Evolutionary conservation across 2,888 invertebrate genomes (phyloP).

Genomic region (Andrena trimmerana): DNA sequence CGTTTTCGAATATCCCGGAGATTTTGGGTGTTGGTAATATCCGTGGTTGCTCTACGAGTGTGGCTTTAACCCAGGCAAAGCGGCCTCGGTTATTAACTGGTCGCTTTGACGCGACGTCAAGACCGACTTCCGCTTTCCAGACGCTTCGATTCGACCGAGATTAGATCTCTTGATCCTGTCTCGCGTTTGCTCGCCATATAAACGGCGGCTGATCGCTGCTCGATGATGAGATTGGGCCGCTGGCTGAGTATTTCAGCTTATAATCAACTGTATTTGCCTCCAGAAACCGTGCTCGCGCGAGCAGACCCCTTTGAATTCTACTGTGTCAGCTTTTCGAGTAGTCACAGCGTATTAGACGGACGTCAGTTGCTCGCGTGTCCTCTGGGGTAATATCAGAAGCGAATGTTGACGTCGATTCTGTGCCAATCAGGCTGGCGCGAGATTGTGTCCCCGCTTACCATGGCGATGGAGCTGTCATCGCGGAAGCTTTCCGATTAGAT

Average conservation of each 20-base stretch:
- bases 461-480: background rate
- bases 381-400: background rate
- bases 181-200: constrained; percentile 28
- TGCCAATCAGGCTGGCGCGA: constrained; percentile 1
- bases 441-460: background rate
- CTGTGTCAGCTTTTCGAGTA: background rate
- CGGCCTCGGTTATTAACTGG: constrained; percentile 51
- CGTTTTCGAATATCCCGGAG: constrained; percentile 14
- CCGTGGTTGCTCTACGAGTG: constrained; percentile 17
- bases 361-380: constrained; percentile 1
- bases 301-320: background rate
- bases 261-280: constrained; percentile 22
- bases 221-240: constrained; percentile 27
- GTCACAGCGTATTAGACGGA: background rate
- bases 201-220: constrained; percentile 41
- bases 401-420: constrained; percentile 3
- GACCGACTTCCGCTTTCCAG: constrained; percentile 30
- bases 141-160: constrained; percentile 57
- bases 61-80: constrained; percentile 27
- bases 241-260: background rate
- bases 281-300: constrained; percentile 17
- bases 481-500: background rate
- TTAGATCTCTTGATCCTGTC: constrained; percentile 58
- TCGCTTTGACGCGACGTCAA: constrained; percentile 46
- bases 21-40: constrained; percentile 40